Evolutionary conservation across 2,888 invertebrate genomes (phyloP), one percentile per base, ranked within the genome.

Genomic region (Pemphredon lugubris): DNA sequence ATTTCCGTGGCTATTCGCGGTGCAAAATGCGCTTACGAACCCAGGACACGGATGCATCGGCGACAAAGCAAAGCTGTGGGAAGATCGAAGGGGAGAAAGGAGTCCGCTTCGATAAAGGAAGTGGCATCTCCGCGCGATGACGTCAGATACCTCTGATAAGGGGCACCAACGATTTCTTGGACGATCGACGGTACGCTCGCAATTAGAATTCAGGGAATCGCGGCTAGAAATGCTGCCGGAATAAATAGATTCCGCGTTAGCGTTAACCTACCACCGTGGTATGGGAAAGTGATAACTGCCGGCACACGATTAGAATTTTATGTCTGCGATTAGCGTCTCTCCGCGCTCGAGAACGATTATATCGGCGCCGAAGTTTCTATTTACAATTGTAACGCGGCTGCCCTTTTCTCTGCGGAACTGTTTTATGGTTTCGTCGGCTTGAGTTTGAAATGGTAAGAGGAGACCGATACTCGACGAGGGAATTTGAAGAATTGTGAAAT

Each of bases 111-210:
- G 58, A 57, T 61, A 53, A 59, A 78, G 73, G 78, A 78, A 75
- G 59, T 73, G 69, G 53, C 76, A 74, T 77, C 75, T 67, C 67
- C 64, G 54, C 39, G 58, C 69, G 66, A 77, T 45, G 67, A 70
- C 58, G 26, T 54, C 21, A 58, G 70, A 75, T 67, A 66, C 39
- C 65, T 30, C 20, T 63, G 77, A 77, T 77, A 77, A 77, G 64
- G 21, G 48, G 16, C 58, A 20, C 21, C 37, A 16, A 50, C 61
- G 64, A 66, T 64, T 66, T 77, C 63, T 65, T 51, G 50, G 51
- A 40, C 40, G 51, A 59, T 40, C 47, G 55, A 9, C 42, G n/a
- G 45, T n/a, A 26, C 45, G 45, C 4, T 45, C 39, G 48, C 59
- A 71, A n/a, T 71, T 69, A 68, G 60, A 58, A 75, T 75, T 72